Percentiles rank a stretch among this genome's conserved stretches.
phyloP scores from a whole-genome alignment of 2,113 vertebrate species.

The Columba livia region DNA sequence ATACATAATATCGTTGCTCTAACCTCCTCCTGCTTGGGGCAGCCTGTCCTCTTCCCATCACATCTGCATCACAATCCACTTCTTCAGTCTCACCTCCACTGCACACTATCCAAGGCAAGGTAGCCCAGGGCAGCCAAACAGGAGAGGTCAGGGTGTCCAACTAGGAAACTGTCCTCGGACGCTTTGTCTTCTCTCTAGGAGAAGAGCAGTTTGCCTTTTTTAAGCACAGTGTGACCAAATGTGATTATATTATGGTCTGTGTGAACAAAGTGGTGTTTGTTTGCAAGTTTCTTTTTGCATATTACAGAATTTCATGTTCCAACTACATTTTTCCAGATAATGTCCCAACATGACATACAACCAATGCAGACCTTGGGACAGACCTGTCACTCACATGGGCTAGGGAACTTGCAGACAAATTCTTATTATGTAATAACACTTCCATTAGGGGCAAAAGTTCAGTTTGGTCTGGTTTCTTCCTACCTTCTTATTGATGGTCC shows the following conservation, averaged over 20 bases:
- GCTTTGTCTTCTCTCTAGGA: not conserved
- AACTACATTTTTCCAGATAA: not conserved
- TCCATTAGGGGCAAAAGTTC: not conserved
- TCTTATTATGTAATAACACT: not conserved
- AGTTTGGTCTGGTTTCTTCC: not conserved
- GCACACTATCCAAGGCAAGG: not conserved
- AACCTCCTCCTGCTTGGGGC: not conserved
- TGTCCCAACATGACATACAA: not conserved
- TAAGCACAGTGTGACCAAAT: not conserved
- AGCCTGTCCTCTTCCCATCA: not conserved
- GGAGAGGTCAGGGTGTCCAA: not conserved
- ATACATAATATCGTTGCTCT: not conserved
- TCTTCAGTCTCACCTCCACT: not conserved
- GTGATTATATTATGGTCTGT: not conserved
- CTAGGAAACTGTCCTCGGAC: not conserved
- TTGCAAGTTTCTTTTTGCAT: not conserved
- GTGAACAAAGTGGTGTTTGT: not conserved
- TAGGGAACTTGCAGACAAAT: not conserved
- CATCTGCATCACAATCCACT: not conserved
- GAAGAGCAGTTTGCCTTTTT: not conserved
- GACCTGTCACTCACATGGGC: not conserved
- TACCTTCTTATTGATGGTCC: not conserved
- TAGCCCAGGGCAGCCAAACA: not conserved
- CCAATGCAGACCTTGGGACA: not conserved
- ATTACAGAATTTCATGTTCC: not conserved